Conservation (phyloP, 2,888 invertebrate genomes). For the Galerucella pusilla region DNA sequence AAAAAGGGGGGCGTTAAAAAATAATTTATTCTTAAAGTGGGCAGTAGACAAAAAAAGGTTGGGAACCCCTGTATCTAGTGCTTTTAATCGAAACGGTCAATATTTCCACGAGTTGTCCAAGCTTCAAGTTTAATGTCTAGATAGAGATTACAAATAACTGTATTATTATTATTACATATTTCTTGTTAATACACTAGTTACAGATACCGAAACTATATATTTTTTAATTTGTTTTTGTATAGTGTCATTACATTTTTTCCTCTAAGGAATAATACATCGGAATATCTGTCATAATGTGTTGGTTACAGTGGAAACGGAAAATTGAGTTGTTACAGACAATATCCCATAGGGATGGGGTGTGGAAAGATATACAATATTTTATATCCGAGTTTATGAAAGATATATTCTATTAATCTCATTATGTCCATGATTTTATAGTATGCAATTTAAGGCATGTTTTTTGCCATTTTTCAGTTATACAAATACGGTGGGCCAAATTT, state of each 20-base stretch:
- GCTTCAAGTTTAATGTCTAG: no score
- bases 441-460: background rate
- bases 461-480: no score
- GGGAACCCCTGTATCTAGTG: no score
- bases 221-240: background rate
- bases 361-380: background rate
- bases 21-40: no score
- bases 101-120: no score
- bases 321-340: slow-evolving; percentile 22
- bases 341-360: slow-evolving; percentile 13
- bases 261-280: slow-evolving; percentile 15
- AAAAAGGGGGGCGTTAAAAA: no score
- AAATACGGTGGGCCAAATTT: no score
- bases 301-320: slow-evolving; percentile 22
- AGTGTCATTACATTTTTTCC: background rate
- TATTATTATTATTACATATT: no score
- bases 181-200: background rate
- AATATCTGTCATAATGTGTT: slow-evolving; percentile 26
- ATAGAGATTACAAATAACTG: no score
- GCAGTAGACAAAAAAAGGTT: no score
- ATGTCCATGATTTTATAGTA: background rate
- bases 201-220: background rate
- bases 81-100: no score
- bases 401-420: background rate
- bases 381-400: background rate